Evolutionary conservation across 2,888 invertebrate species (phyloP).

Genomic region (Doris montereyensis): DNA sequence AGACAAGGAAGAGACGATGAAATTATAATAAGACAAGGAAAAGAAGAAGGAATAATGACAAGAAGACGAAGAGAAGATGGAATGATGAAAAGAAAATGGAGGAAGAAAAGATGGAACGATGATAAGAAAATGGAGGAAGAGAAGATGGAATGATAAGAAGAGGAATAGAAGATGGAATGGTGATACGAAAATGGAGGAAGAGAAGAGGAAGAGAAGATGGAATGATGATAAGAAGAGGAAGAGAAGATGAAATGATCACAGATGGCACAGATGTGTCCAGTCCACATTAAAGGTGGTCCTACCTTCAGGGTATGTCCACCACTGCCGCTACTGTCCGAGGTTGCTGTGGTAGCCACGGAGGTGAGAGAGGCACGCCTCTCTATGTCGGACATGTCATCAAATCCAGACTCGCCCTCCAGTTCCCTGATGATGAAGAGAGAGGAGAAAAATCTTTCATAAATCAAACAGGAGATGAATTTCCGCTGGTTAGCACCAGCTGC

Average conservation of each 20-base stretch:
- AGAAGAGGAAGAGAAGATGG: neutral
- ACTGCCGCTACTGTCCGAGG: slow-evolving; percentile 88
- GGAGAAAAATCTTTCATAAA: too few relatives aligned
- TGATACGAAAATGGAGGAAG: neutral
- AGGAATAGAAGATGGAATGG: neutral
- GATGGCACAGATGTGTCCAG: neutral
- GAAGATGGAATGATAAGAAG: neutral
- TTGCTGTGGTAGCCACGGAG: slow-evolving; percentile 80
- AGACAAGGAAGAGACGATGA: slow-evolving; percentile 7
- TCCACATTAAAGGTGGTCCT: neutral
- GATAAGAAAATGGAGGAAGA: neutral
- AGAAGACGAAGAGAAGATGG: neutral
- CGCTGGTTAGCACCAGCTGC: too few relatives aligned
- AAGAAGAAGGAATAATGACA: neutral
- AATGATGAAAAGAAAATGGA: neutral
- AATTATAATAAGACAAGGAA: neutral
- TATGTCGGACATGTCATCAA: slow-evolving; percentile 83
- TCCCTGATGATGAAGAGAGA: slow-evolving; percentile 78
- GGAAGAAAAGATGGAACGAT: neutral
- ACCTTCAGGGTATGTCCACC: slow-evolving; percentile 76
- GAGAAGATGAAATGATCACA: neutral
- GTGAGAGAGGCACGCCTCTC: slow-evolving; percentile 83
- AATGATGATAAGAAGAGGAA: neutral
- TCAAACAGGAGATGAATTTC: too few relatives aligned
- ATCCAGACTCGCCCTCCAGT: slow-evolving; percentile 82